Evolutionary conservation across 2,888 invertebrate species (phyloP), one percentile per base, ranked within the genome.

Genomic region (Andrena dorsata): DNA sequence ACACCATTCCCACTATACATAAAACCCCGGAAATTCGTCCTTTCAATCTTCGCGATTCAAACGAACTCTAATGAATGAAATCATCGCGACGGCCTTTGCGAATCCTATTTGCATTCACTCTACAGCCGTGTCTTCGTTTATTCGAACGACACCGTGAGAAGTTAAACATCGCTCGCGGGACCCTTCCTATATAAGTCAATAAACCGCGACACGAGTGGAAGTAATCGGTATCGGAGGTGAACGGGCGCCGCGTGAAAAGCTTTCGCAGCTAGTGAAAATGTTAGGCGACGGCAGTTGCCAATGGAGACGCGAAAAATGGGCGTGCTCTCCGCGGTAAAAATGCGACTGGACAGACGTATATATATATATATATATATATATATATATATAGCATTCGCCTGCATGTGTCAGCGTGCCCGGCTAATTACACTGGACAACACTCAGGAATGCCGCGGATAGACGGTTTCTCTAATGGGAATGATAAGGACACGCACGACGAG

Each of bases 221-320:
- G 23, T 7, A 68, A 53, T 20, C n/a, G 20, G 16, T 30, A 32
- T 32, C 32, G 20, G 1, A 2, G 64, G 26, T 20, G 0, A 32
- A 53, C 10, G 41, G 3, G n/a, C 16, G 6, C 16, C 0, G 20
- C 13, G 4, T 51, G n/a, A 6, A 47, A 49, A 73, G 74, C 79
- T 77, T 85, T 71, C 35, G 72, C 81, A 80, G 78, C 3, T 20
- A n/a, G 6, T 70, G 60, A 56, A 75, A 70, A 74, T 84, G 85
- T 89, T 89, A 83, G 75, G 82, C 69, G 64, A 78, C 35, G 58
- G 69, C 72, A 85, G 90, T 90, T 91, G 88, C 87, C 84, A 87
- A 84, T 89, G 83, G 90, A 89, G 80, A 90, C 88, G 88, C 80
- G 76, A 80, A 80, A 89, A 88, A 87, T 90, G 91, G 90, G 90